Evolutionary conservation across 2,888 invertebrate species (phyloP).

Genomic region (Netelia virgata): DNA sequence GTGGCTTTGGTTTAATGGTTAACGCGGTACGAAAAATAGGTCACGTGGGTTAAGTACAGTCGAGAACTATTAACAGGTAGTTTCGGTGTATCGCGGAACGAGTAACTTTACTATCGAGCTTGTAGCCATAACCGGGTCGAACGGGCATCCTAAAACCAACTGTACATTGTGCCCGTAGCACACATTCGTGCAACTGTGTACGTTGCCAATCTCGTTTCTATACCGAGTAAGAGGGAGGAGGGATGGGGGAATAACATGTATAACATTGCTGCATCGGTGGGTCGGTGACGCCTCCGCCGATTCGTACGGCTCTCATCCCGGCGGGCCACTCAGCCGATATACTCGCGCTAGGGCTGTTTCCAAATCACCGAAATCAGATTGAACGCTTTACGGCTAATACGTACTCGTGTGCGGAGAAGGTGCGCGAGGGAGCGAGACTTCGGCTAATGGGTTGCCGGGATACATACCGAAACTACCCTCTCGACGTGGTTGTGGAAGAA

Average conservation of each 20-base stretch:
- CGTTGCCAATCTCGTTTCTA: not conserved
- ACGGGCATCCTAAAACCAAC: conserved; percentile 12
- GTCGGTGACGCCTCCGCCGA: conserved; percentile 32
- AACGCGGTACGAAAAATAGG: not conserved
- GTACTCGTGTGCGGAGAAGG: conserved; percentile 23
- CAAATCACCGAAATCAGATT: conserved; percentile 63
- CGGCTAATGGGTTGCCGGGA: conserved; percentile 56
- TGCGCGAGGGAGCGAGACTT: conserved; percentile 4
- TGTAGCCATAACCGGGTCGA: not conserved
- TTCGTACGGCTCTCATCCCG: conserved; percentile 32
- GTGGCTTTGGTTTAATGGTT: not conserved
- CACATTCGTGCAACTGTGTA: not conserved
- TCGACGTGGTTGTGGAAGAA: conserved; percentile 47
- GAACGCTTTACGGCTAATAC: conserved; percentile 64
- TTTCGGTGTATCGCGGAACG: conserved; percentile 1
- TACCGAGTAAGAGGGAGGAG: not conserved
- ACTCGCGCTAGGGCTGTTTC: conserved; percentile 49
- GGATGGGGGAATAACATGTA: conserved; percentile 15
- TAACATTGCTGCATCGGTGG: conserved; percentile 15
- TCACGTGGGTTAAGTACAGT: not conserved
- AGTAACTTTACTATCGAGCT: conserved; percentile 25
- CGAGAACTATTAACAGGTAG: conserved; percentile 1
- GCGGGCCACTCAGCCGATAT: not conserved
- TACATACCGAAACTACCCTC: conserved; percentile 49
- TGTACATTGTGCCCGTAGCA: not conserved